Evolutionary conservation across 2,797 vertebrate species (phyloP).

Genomic region (Anisognathus igniventris): DNA sequence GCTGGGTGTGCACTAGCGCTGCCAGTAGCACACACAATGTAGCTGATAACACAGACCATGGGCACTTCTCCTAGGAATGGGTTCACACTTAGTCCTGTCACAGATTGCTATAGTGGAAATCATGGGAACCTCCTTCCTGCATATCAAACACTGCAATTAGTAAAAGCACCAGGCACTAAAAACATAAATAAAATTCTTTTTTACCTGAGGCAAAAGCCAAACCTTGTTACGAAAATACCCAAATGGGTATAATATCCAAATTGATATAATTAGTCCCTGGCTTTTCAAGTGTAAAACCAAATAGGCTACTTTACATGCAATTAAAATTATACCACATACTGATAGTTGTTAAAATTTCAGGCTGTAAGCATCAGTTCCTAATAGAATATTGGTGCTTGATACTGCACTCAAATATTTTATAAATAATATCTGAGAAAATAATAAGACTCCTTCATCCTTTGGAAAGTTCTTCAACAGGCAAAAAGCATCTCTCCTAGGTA

Average conservation of each 20-base stretch:
- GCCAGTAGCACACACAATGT: not conserved
- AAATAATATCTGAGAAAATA: constrained; percentile 51
- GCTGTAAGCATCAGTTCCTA: constrained; percentile 60
- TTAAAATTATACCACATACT: constrained; percentile 56
- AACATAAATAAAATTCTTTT: constrained; percentile 67
- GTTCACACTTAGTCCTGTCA: constrained; percentile 42
- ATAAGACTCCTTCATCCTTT: constrained; percentile 1
- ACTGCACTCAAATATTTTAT: constrained; percentile 42
- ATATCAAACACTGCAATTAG: constrained; percentile 51
- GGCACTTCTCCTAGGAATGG: constrained; percentile 46
- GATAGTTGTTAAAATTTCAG: constrained; percentile 56
- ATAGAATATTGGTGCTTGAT: constrained; percentile 64
- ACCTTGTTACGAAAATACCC: constrained; percentile 59
- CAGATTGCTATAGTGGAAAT: constrained; percentile 50
- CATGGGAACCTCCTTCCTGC: constrained; percentile 44
- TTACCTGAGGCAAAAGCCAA: constrained; percentile 70
- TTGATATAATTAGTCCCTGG: constrained; percentile 72
- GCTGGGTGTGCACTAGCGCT: not conserved
- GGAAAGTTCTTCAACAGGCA: constrained; percentile 30
- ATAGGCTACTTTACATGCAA: constrained; percentile 65
- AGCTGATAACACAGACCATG: constrained; percentile 30
- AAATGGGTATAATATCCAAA: constrained; percentile 66
- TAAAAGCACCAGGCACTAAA: constrained; percentile 57
- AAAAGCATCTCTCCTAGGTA: constrained; percentile 27
- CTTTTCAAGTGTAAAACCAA: constrained; percentile 74